Evolutionary conservation across 1,140 invertebrate genomes (phyloP), one percentile per base, ranked within the genome.

Genomic region (Zaprionus taronus): DNA sequence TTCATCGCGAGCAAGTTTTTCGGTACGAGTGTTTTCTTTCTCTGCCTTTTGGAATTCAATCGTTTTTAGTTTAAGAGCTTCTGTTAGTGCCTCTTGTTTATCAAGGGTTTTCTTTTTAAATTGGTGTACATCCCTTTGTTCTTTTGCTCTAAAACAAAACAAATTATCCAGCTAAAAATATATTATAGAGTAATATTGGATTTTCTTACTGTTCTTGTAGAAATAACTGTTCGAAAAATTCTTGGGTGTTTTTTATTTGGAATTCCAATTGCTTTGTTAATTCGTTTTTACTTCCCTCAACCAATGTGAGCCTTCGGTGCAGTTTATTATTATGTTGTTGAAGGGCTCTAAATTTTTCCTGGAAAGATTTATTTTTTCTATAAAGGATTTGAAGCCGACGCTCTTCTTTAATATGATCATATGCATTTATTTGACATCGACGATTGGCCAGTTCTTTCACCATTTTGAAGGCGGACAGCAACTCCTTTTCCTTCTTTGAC

Each of bases 151-250:
- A 7, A 22, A 26, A 17, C 0, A 5, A 22, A 34, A 58, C 17
- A 24, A 5, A 26, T 7, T 2, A 9, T 17, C 5, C 7, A 44
- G n/a, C 0, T 17, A 9, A 63, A 24, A 36, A 9, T 9, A 17
- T 15, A 4, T 15, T 1, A 2, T 26, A 55, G 14, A 1, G 24
- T 15, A 24, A 31, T 36, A 22, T 53, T 20, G 12, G 12, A 22
- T 20, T 12, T 60, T 53, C 56, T 84, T 14, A 89, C 84, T 57
- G 44, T 75, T 90, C 85, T 11, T 1, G 49, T 11, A 62, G 72
- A 31, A 90, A 71, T 4, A 24, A 20, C 2, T 53, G n/a, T 7
- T 36, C 5, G 6, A 17, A 14, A n/a, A 49, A 22, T 2, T 22
- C 20, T 5, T 7, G 20, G 14, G 11, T 28, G 0, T 31, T 2